A percentile compares a stretch with the other conserved stretches of the same genome.
These are phyloP conservation scores for Epistrophe eligans DNA, from an alignment of 2,888 invertebrate genomes.

Conservation along the genomic window DNA sequence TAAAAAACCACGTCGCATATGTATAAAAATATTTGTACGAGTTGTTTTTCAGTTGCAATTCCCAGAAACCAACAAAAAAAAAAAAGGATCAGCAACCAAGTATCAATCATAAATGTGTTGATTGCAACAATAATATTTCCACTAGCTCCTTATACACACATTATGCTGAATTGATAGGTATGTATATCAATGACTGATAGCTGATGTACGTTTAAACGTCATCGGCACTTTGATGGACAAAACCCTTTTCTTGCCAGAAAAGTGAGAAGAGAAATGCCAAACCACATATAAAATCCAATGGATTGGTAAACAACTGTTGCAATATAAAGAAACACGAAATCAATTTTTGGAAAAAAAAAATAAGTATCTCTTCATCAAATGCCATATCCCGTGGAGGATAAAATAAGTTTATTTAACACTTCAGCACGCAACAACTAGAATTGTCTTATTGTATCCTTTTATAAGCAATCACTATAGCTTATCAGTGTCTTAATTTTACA, in stretches of 20 bases:
- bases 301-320: slow-evolving; percentile 59
- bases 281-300: slow-evolving; percentile 26
- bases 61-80: not conserved
- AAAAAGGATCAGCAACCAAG: not conserved
- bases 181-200: slow-evolving; percentile 48
- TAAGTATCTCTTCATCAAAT: slow-evolving; percentile 37
- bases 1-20: slow-evolving; percentile 22
- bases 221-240: slow-evolving; percentile 19
- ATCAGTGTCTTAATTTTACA: slow-evolving; percentile 53
- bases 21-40: not conserved
- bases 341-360: slow-evolving; percentile 38
- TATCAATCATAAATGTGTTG: slow-evolving; percentile 57
- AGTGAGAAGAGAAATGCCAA: slow-evolving; percentile 15
- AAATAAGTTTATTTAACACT: slow-evolving; percentile 54
- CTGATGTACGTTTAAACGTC: slow-evolving; percentile 4
- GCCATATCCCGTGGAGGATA: slow-evolving; percentile 35
- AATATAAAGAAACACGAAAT: slow-evolving; percentile 50
- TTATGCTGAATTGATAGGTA: slow-evolving; percentile 8
- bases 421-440: slow-evolving; percentile 64
- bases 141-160: slow-evolving; percentile 19
- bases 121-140: slow-evolving; percentile 38
- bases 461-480: slow-evolving; percentile 35
- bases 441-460: slow-evolving; percentile 37
- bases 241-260: slow-evolving; percentile 35
- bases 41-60: slow-evolving; percentile 13